Conservation (phyloP, 2,888 invertebrate species). For the Congeria kusceri region DNA sequence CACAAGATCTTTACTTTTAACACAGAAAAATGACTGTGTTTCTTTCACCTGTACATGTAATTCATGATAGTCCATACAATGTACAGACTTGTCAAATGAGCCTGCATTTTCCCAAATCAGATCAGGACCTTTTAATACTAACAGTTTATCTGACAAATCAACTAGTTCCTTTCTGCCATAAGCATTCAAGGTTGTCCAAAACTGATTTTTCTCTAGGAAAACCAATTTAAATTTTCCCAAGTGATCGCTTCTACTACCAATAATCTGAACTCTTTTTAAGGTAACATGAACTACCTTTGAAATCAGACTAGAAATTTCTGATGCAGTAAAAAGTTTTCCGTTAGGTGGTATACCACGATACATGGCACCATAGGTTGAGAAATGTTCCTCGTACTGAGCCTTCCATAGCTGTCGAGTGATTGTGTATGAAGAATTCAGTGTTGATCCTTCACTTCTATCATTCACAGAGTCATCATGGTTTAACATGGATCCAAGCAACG, state of each 20-base stretch:
- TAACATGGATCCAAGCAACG: conserved; percentile 79
- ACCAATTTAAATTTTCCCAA: conserved; percentile 74
- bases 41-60: conserved; percentile 46
- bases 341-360: conserved; percentile 85
- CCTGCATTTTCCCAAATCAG: conserved; percentile 69
- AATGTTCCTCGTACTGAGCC: conserved; percentile 84
- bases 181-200: conserved; percentile 41
- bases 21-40: conserved; percentile 33
- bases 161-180: conserved; percentile 54
- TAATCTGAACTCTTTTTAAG: conserved; percentile 63
- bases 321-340: conserved; percentile 83
- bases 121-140: conserved; percentile 72
- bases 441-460: conserved; percentile 85
- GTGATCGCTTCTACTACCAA: conserved; percentile 48
- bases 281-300: conserved; percentile 71
- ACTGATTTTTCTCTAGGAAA: conserved; percentile 65
- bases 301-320: conserved; percentile 72
- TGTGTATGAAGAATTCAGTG: conserved; percentile 84
- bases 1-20: conserved; percentile 15
- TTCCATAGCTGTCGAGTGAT: conserved; percentile 85
- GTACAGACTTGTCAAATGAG: conserved; percentile 80
- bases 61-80: conserved; percentile 75
- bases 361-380: conserved; percentile 86
- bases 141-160: conserved; percentile 55
- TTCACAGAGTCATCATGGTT: conserved; percentile 86